phyloP scores from a whole-genome alignment of 2,113 vertebrate genomes.

The Callaeas wilsoni region DNA sequence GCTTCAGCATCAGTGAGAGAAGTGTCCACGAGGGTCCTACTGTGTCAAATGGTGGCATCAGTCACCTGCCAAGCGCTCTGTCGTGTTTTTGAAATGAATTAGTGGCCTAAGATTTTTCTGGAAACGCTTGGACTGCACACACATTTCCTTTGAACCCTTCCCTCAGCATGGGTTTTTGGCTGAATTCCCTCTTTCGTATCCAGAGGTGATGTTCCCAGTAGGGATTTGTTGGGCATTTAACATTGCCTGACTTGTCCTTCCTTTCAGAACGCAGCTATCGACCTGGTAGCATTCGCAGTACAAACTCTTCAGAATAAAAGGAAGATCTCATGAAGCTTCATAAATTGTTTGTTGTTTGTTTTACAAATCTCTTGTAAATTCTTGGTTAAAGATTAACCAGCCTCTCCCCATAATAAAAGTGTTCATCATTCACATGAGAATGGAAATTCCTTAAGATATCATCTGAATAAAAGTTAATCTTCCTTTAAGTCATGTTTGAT shows the following conservation, averaged over 20 bases:
- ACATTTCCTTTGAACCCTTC: background rate
- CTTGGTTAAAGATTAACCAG: slow-evolving; percentile 11
- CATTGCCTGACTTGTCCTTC: background rate
- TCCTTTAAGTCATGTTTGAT: background rate
- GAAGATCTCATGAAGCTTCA: background rate
- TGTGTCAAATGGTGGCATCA: background rate
- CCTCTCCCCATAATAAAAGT: slow-evolving; percentile 32
- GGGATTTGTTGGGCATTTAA: background rate
- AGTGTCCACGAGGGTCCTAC: rapidly evolving
- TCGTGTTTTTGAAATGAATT: background rate
- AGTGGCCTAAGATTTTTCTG: background rate
- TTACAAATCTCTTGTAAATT: slow-evolving; percentile 22
- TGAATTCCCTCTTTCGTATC: background rate
- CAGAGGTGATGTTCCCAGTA: background rate
- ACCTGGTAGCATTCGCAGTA: background rate
- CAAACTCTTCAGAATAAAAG: background rate
- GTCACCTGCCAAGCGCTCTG: background rate
- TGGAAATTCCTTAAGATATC: slow-evolving; percentile 14
- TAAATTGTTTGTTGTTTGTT: slow-evolving; percentile 22
- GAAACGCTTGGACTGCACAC: background rate
- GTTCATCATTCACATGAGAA: background rate
- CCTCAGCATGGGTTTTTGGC: background rate
- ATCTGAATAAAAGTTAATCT: slow-evolving; percentile 27
- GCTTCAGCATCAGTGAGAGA: background rate
- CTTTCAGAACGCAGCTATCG: background rate